phyloP scores from a whole-genome alignment of 2,888 invertebrate genomes.

The Macrostomum cliftonense region DNA sequence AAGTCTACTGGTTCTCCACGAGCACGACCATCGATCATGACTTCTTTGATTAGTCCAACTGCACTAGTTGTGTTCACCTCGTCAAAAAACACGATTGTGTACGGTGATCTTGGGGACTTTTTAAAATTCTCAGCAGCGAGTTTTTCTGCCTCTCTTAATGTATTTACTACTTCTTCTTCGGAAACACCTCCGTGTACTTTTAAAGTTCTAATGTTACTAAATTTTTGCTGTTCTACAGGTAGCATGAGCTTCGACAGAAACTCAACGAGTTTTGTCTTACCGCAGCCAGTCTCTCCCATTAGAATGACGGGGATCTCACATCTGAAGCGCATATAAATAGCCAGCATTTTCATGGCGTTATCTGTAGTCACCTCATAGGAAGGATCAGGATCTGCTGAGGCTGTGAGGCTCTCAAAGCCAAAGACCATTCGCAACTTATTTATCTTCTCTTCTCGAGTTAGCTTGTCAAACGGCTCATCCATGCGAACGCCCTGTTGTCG shows the following conservation, averaged over 20 bases:
- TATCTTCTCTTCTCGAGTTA: too few species aligned
- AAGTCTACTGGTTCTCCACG: slow-evolving; percentile 19
- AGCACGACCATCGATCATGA: slow-evolving; percentile 27
- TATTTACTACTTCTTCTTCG: background rate
- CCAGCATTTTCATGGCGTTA: slow-evolving; percentile 12
- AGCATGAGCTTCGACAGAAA: slow-evolving; percentile 2
- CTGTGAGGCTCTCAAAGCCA: too few species aligned
- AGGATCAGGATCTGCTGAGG: too few species aligned
- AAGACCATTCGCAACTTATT: too few species aligned
- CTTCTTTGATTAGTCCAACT: slow-evolving; percentile 30
- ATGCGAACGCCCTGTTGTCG: too few species aligned
- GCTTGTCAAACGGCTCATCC: too few species aligned
- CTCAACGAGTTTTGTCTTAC: slow-evolving; percentile 1
- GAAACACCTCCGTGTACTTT: slow-evolving; percentile 2
- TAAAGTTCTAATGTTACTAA: background rate
- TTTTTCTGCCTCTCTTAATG: background rate
- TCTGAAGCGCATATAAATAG: slow-evolving; percentile 10
- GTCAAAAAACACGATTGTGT: slow-evolving; percentile 17
- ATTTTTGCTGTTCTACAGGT: too few species aligned
- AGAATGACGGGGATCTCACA: slow-evolving; percentile 5
- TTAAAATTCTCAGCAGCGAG: background rate
- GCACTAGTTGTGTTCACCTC: slow-evolving; percentile 33
- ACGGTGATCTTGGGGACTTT: background rate
- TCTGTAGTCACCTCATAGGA: slow-evolving; percentile 11
- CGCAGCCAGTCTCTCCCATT: slow-evolving; percentile 7